phyloP scores from a whole-genome alignment of 1,140 invertebrate species.

The Adoxophyes honmai region DNA sequence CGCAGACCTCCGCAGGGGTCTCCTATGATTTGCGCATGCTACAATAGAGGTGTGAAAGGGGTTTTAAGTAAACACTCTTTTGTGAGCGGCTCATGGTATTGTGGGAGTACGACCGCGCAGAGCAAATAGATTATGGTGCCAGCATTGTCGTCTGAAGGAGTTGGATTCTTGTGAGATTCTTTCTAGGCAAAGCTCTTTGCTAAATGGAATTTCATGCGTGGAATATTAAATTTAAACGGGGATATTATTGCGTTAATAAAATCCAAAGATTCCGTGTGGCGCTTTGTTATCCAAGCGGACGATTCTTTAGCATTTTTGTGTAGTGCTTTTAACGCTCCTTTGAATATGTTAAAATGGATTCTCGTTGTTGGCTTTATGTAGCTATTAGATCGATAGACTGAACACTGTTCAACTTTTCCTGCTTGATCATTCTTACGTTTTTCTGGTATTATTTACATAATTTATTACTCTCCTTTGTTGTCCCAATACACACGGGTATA shows the following conservation, averaged over 20 bases:
- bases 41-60: conserved; percentile 66
- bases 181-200: conserved; percentile 12
- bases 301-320: neutral
- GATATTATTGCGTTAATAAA: conserved; percentile 8
- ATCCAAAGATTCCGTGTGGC: neutral
- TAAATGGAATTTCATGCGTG: conserved; percentile 12
- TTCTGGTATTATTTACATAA: too few relatives aligned
- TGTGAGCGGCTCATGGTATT: conserved; percentile 51
- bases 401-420: too few relatives aligned
- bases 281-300: neutral
- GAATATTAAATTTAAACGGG: conserved; percentile 10
- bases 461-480: too few relatives aligned
- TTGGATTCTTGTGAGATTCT: conserved; percentile 6
- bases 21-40: conserved; percentile 25
- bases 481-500: too few relatives aligned
- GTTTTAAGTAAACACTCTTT: conserved; percentile 65
- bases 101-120: conserved; percentile 35
- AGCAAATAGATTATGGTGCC: conserved; percentile 60
- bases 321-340: neutral
- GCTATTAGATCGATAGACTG: too few relatives aligned
- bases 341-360: neutral
- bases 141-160: conserved; percentile 31
- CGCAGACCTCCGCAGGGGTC: neutral
- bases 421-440: too few relatives aligned
- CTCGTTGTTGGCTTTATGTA: neutral